Conservation (phyloP, 1,140 invertebrate genomes). For the Monomorium pharaonis region DNA sequence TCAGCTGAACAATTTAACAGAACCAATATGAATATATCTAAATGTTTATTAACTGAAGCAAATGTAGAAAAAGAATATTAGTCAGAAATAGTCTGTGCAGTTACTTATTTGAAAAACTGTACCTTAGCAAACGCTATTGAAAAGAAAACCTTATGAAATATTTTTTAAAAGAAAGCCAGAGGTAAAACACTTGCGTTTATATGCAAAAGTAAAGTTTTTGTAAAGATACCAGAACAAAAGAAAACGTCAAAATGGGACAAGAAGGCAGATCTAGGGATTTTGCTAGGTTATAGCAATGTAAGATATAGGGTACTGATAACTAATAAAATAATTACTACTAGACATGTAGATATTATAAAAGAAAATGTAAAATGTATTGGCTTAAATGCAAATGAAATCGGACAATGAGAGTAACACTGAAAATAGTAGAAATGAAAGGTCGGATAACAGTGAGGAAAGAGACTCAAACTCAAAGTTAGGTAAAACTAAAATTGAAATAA, state of each 20-base stretch:
- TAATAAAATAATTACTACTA: constrained; percentile 51
- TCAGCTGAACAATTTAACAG: constrained; percentile 16
- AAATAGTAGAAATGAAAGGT: too few relatives aligned
- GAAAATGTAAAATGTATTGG: constrained; percentile 36
- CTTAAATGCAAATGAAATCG: background rate
- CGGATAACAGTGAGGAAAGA: background rate
- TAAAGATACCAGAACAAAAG: constrained; percentile 8
- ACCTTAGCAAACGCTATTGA: constrained; percentile 36
- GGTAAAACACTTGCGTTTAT: background rate
- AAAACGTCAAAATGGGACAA: constrained; percentile 23
- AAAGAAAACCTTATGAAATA: constrained; percentile 39
- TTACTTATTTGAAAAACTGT: constrained; percentile 18
- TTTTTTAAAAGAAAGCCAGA: background rate
- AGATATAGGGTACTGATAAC: constrained; percentile 51
- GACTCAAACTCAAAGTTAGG: too few relatives aligned
- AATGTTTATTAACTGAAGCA: constrained; percentile 24
- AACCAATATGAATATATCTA: constrained; percentile 20
- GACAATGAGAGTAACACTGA: background rate
- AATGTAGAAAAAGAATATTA: background rate
- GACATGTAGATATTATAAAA: constrained; percentile 65
- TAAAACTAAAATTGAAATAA: background rate
- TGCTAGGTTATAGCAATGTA: constrained; percentile 41
- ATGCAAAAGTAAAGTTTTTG: constrained; percentile 40
- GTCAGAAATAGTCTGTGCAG: constrained; percentile 5
- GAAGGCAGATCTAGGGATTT: constrained; percentile 57